Evolutionary conservation across 2,888 invertebrate genomes (phyloP), one percentile per base, ranked within the genome.

Genomic region (Diplolepis rosae): DNA sequence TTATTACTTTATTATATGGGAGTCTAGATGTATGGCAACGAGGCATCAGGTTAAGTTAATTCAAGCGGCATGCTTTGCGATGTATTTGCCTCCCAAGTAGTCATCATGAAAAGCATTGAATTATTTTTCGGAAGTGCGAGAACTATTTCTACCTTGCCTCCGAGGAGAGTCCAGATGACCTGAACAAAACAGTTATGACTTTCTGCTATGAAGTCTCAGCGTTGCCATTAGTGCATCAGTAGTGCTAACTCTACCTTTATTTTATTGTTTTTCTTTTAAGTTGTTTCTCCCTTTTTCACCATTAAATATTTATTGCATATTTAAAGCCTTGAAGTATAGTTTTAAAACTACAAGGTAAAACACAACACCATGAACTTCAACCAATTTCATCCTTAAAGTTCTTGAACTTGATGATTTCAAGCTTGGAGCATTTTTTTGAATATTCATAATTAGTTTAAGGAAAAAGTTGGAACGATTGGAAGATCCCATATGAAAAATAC

Each of bases 1-100:
- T 81, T 80, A 80, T 82, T 82, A 79, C 77, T 82, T 82, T 82
- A 82, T 82, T 80, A 74, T 42, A 18, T 22, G 15, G 54, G 28
- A 68, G 54, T 15, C 66, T 39, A 71, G 24, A 65, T 72, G 66
- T 67, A 68, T 51, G 72, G 72, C 74, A 78, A 75, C 75, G 74
- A 78, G 72, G 68, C 74, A 73, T 73, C 77, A 68, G 74, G 69
- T 65, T 72, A 74, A 80, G 79, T 77, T 79, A 77, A 76, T 79
- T 80, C 78, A 76, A 74, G 70, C 70, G 77, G 61, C 51, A 65
- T 28, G 54, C 42, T 27, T 48, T 52, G 54, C 45, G 18, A 7
- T 27, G 6, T 24, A 68, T 22, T 73, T 65, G 70, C 79, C 79
- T 78, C 79, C 79, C 80, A 80, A 73, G 79, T 77, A 76, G 78